Percentiles rank a stretch among this genome's conserved stretches.
These are phyloP conservation scores for Microctenopoma steveboyesi DNA, from an alignment of 2,797 vertebrate genomes.

Conservation along the genomic window DNA sequence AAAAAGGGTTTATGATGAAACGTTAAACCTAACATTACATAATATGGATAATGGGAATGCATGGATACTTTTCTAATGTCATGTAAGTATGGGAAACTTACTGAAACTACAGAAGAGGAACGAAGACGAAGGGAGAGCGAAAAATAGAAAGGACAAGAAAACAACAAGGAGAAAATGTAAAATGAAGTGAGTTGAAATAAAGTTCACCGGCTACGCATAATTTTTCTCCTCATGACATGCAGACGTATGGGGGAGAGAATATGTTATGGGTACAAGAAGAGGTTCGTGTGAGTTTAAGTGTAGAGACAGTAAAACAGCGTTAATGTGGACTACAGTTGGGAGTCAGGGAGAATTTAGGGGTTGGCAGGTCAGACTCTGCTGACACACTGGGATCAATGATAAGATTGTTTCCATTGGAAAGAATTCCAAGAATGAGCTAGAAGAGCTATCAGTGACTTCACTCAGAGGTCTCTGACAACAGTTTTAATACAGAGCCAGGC, in stretches of 20 bases:
- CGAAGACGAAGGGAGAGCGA: slow-evolving; percentile 44
- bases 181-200: slow-evolving; percentile 47
- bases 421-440: slow-evolving; percentile 86
- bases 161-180: slow-evolving; percentile 43
- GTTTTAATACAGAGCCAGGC: slow-evolving; percentile 73
- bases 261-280: slow-evolving; percentile 43
- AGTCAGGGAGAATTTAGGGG: slow-evolving; percentile 69
- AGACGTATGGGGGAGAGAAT: slow-evolving; percentile 22
- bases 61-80: slow-evolving; percentile 56
- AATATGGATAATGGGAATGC: slow-evolving; percentile 69
- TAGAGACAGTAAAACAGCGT: slow-evolving; percentile 56
- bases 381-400: slow-evolving; percentile 84
- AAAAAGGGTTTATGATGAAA: slow-evolving; percentile 66
- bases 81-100: slow-evolving; percentile 74
- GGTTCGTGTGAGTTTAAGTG: slow-evolving; percentile 55
- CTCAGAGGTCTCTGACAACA: slow-evolving; percentile 74
- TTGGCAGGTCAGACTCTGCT: slow-evolving; percentile 79
- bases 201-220: slow-evolving; percentile 39
- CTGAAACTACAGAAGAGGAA: slow-evolving; percentile 71
- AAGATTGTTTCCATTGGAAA: slow-evolving; percentile 89
- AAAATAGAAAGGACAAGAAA: slow-evolving; percentile 66
- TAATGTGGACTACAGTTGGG: slow-evolving; percentile 69
- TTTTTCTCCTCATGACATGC: slow-evolving; percentile 47
- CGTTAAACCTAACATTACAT: slow-evolving; percentile 59
- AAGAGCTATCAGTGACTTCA: slow-evolving; percentile 86